Base-by-base conservation (phyloP, 37 sponge, comb jelly and placozoan species). In the Aphrocallistes beatrix region DNA sequence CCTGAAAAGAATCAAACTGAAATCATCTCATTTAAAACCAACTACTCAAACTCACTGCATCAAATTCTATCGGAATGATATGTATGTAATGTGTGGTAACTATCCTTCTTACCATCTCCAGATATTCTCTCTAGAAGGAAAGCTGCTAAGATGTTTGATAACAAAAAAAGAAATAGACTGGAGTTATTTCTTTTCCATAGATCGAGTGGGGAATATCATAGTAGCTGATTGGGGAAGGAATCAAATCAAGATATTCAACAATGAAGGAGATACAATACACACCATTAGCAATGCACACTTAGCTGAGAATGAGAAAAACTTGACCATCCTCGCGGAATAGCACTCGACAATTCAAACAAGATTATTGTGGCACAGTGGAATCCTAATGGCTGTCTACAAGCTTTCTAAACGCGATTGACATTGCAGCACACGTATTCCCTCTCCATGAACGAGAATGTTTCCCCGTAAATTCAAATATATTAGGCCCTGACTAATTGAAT, bases 51-150 rank as follows among this genome's bases (percentile, higher is more conserved):
- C 75, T 32, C 25, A 60, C 34, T 25, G 75, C 75, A 60, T 60
- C 25, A 60, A 60, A 60, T 30, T 60, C 32, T 60, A 60, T 30
- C 1, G n/a, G 21, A 1, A 60, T 13, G n/a, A 13, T 6, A 60
- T 60, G 75, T 60, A 60, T 60, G 75, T 60, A 21, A 60, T 60
- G 75, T 60, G 10, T 60, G 75, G 17, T 60, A 60, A 32, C 32
- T 60, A 3, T 60, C 17, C 75, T 60, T 30, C 75, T 60, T 60
- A 25, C 75, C 75, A 60, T 60, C 75, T 60, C 10, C 75, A 60
- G 34, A 60, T 60, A 60, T 60, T 60, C 75, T 60, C 75, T 13
- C 75, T 60, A 60, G 75, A 28, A 60, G 75, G 75, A 60, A 30
- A 60, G 75, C 75, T 60, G n/a, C 28, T 19, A 30, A 60, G 75